Base-by-base conservation (phyloP, 2,113 vertebrate genomes). In the Xyrauchen texanus region DNA sequence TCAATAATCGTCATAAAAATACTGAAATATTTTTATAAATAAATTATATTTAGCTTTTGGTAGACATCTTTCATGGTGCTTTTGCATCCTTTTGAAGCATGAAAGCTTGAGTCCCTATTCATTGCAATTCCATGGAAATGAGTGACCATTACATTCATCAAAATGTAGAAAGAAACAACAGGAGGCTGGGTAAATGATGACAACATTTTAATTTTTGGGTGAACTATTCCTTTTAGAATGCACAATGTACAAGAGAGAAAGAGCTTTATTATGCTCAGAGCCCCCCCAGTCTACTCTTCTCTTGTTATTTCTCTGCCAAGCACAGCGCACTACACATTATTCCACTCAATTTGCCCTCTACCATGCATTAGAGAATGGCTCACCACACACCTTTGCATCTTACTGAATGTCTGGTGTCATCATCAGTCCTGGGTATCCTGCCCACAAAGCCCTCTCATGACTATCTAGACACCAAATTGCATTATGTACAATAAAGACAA, bases 291-390 rank as follows among this genome's bases (percentile, higher is more conserved):
- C 21, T 34, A 34, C 21, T 34, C 21, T 34, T 34, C 4, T 61
- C 49, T 79, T 15, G 21, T 34, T 34, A 34, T 34, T 75, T 52
- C 16, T 42, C 13, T 53, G 13, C 58, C 44, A 64, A 57, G 21
- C 21, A 34, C 21, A 34, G 21, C 15, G 51, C 49, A 63, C 34
- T 72, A 68, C 57, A 77, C 71, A 83, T 83, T 77, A 79, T 81
- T 76, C 69, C 81, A 85, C 78, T 80, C 79, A 52, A 80, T 83
- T 83, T 81, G 70, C 61, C 53, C 64, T 63, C 62, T 46, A 57
- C 42, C 6, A 47, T 67, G 51, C 7, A 53, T 55, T 65, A 65
- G 51, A 44, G 52, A 55, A 34, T 49, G 11, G 10, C 62, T 79
- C 4, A 69, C 64, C 34, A 52, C 7, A 16, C 66, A 63, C 62